Evolutionary conservation across 2,113 vertebrate genomes (phyloP), one percentile per base, ranked within the genome.

Genomic region (Triplophysa dalaica): DNA sequence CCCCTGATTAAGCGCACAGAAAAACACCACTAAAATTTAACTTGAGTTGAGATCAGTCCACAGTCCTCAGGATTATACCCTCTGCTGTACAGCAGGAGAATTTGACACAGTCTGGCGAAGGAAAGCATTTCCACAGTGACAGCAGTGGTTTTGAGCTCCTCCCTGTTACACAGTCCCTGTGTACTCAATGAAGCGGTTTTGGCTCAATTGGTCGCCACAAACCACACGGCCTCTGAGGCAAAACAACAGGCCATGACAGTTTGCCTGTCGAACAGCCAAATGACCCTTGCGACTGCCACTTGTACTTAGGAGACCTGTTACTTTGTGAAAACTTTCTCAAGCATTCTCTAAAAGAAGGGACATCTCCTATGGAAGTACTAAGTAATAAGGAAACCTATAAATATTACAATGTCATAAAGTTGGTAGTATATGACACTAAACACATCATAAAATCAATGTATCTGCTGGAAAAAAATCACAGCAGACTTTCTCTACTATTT

Each of bases 151-250:
- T 22, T 58, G 11, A 56, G 29, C 67, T 70, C 72, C 77, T 76
- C 72, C 77, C 76, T 22, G 17, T 45, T 77, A 62, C 68, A 16
- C 12, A n/a, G 14, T n/a, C n/a, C n/a, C n/a, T n/a, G n/a, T n/a
- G n/a, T 65, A 54, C 63, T 78, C 24, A 69, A 48, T 43, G 48
- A 10, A 56, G 22, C 17, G 66, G 66, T 80, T 75, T 58, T 58
- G 75, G 82, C 58, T 70, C 77, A 70, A 75, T 83, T 80, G 70
- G 66, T 70, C 77, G 56, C 61, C 19, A 48, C 45, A 48, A 29
- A 83, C 77, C 81, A 19, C 82, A 72, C 61, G 16, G 63, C 67
- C 77, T 75, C 29, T 45, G 22, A 72, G 80, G 69, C 75, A 1
- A 77, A 77, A 77, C 73, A 76, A 63, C 56, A 64, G 73, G 29